Conservation (phyloP, 2,113 vertebrate genomes). For the Tamias sibiricus region DNA sequence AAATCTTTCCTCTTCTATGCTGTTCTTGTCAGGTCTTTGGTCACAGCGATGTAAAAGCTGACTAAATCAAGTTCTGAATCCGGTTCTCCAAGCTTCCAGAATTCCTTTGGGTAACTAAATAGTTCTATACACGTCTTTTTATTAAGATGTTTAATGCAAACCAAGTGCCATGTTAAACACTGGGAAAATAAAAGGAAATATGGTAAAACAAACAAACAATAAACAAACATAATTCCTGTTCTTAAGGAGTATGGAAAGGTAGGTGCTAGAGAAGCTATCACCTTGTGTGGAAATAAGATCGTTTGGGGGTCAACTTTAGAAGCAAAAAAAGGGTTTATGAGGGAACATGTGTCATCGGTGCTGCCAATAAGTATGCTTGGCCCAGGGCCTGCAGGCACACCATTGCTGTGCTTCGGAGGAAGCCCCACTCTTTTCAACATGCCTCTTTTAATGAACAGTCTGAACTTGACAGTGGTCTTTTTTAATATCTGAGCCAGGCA, state of each 20-base stretch:
- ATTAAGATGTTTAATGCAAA: not conserved
- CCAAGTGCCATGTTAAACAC: not conserved
- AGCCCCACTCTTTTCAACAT: not conserved
- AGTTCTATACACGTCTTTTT: not conserved
- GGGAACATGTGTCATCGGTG: not conserved
- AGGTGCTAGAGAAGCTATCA: not conserved
- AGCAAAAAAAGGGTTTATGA: not conserved
- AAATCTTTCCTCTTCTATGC: no score
- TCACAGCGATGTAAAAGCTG: no score
- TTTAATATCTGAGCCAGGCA: not conserved
- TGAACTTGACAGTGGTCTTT: not conserved
- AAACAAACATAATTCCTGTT: not conserved
- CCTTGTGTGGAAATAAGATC: not conserved
- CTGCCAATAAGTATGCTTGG: not conserved
- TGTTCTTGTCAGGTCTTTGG: no score
- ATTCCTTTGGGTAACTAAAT: not conserved
- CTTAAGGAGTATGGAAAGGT: not conserved
- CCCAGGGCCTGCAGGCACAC: not conserved
- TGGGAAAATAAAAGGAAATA: not conserved
- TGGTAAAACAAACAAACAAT: no score
- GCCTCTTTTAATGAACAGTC: not conserved
- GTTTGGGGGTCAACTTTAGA: not conserved
- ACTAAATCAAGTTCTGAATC: not conserved
- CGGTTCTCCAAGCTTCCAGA: not conserved
- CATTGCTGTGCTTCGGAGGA: fast-evolving